Evolutionary conservation across 1,140 invertebrate genomes (phyloP).

Genomic region (Tetranychus cinnabarinus): DNA sequence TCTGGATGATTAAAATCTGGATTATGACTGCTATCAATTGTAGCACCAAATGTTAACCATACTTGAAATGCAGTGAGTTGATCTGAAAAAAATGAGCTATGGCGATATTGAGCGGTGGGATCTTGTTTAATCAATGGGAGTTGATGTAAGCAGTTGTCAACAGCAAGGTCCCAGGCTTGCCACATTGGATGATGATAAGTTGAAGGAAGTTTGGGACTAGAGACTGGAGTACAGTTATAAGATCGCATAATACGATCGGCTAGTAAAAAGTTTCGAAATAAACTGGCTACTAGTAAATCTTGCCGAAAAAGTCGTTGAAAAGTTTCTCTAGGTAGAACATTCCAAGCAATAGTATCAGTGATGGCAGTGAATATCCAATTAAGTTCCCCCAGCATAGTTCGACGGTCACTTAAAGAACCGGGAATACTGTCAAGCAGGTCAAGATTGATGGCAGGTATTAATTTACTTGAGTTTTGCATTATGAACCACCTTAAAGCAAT

Average conservation of each 20-base stretch:
- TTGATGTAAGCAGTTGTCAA: conserved; percentile 77
- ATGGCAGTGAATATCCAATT: conserved; percentile 99
- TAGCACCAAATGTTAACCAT: conserved; percentile 60
- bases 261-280: conserved; percentile 90
- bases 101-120: conserved; percentile 21
- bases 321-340: conserved; percentile 67
- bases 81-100: conserved; percentile 87
- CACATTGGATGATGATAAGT: conserved; percentile 48
- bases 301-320: conserved; percentile 93
- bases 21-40: neutral
- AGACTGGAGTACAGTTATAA: conserved; percentile 86
- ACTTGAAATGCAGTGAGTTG: conserved; percentile 94
- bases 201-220: conserved; percentile 62
- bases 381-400: conserved; percentile 91
- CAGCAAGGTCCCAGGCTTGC: conserved; percentile 86
- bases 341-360: conserved; percentile 99
- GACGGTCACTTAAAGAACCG: conserved; percentile 72
- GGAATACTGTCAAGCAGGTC: conserved; percentile 85
- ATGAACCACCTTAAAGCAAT: conserved; percentile 87
- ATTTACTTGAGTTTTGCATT: conserved; percentile 51
- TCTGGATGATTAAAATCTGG: conserved; percentile 48
- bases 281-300: conserved; percentile 87
- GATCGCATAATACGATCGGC: conserved; percentile 87
- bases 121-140: conserved; percentile 43
- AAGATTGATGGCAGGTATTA: conserved; percentile 49